Conservation (phyloP, 1,140 invertebrate genomes). For the Colletes latitarsis region DNA sequence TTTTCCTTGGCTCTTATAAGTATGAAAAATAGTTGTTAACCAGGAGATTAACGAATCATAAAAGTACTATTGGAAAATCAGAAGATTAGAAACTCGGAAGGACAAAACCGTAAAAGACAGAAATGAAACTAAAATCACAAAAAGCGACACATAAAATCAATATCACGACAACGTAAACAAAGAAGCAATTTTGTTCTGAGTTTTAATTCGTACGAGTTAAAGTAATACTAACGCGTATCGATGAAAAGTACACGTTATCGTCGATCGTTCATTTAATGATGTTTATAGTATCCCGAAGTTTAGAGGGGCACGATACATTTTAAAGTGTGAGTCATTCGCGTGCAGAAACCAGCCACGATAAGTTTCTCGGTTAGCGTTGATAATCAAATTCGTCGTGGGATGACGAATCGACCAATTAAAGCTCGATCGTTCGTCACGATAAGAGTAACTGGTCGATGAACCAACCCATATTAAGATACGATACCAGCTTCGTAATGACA, state of each 20-base stretch:
- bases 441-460: constrained; percentile 77
- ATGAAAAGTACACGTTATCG: neutral
- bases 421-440: constrained; percentile 77
- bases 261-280: constrained; percentile 43
- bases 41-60: too few relatives aligned
- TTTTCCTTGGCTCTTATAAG: too few relatives aligned
- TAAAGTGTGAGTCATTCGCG: constrained; percentile 79
- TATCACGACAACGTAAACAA: too few relatives aligned
- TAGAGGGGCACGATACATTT: constrained; percentile 65
- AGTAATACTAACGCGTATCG: too few relatives aligned
- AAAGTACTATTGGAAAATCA: too few relatives aligned
- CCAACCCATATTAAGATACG: constrained; percentile 61
- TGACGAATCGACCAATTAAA: constrained; percentile 82
- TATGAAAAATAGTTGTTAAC: too few relatives aligned
- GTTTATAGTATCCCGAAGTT: constrained; percentile 44
- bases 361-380: constrained; percentile 76
- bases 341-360: constrained; percentile 74
- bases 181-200: too few relatives aligned
- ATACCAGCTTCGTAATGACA: constrained; percentile 46
- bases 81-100: too few relatives aligned
- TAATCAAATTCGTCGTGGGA: constrained; percentile 80
- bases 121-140: too few relatives aligned
- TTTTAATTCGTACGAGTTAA: too few relatives aligned
- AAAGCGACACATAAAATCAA: too few relatives aligned
- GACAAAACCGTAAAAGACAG: too few relatives aligned